Evolutionary conservation across 1,140 invertebrate species (phyloP), one percentile per base, ranked within the genome.

Genomic region (Parasteatoda tepidariorum): DNA sequence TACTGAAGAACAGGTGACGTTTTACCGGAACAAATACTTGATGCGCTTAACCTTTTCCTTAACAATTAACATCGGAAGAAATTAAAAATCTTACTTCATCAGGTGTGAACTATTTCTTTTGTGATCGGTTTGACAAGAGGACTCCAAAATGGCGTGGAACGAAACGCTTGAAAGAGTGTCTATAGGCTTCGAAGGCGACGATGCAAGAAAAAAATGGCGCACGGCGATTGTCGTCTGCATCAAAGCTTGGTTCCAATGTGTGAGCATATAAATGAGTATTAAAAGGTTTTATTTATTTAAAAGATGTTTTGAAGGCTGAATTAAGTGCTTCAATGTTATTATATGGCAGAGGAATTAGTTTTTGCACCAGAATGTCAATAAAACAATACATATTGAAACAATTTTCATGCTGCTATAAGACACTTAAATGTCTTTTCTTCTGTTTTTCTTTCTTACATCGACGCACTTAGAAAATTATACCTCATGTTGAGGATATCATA

Each of bases 31-130:
- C 74, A 76, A 76, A 76, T 76, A 76, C 61, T 76, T 48, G 57
- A 33, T 64, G 41, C 74, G 74, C 74, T 76, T 76, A 76, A 76
- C 74, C 74, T 76, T 76, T 66, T 64, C 74, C 38, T 76, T 38
- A 76, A 57, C 61, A 76, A 62, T 76, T 62, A 76, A 76, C 74
- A 66, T 76, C 59, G 74, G 74, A 76, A 64, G 74, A 76, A 76
- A 76, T 76, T 76, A 76, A 76, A 76, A 76, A 76, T 76, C 74
- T 48, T 61, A 54, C n/a, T 38, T 61, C 74, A 76, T 76, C 74
- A 76, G 31, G 34, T 76, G 74, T 76, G 61, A 76, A 76, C 74
- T 76, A 76, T 76, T 76, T 76, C 74, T 38, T 76, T 76, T 76
- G 74, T 76, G 61, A 66, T 2, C 2, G 38, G 22, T 48, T 64